Evolutionary conservation across 2,888 invertebrate genomes (phyloP), one percentile per base, ranked within the genome.

Genomic region (Gasteruption jaculator): DNA sequence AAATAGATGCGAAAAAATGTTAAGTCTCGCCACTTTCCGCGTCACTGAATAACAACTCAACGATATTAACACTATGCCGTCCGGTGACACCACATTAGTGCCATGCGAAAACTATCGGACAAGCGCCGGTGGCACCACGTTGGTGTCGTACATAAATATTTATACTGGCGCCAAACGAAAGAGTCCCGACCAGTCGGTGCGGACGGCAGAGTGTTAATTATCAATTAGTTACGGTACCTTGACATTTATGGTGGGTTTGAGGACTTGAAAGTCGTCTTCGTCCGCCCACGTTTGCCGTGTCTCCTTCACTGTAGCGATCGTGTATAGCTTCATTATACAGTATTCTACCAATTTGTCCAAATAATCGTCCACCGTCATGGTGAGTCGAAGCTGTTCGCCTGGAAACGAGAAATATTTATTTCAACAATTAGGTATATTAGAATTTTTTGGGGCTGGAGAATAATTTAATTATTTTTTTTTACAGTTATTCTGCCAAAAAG

Each of bases 281-380:
- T 83, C 86, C 0, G 85, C 82, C 85, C 87, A 90, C 2, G 86
- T 82, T 68, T 89, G 88, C 39, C 81, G 81, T 11, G 90, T 90
- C 68, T 90, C 88, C 38, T 78, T 75, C 0, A 90, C 88, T n/a
- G 81, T 81, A 12, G 85, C 85, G 66, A 86, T 82, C 3, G 83
- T 84, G 16, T 83, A 83, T 48, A 89, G 77, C 73, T 87, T 88
- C 78, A 90, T 79, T 65, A 82, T 83, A 58, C 83, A 81, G 62
- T 87, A 86, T 65, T 90, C 89, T 6, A 87, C 86, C 53, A 89
- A 68, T 64, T 85, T 84, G n/a, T 82, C 80, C 41, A 86, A 62
- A 64, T 90, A 90, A 35, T 88, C 86, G 3, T 82, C 81, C 0
- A 83, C 74, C 8, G 71, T 73, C 4, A 89, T 79, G 1, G 68